phyloP scores from a whole-genome alignment of 2,797 vertebrate species.

The Leuciscus waleckii region DNA sequence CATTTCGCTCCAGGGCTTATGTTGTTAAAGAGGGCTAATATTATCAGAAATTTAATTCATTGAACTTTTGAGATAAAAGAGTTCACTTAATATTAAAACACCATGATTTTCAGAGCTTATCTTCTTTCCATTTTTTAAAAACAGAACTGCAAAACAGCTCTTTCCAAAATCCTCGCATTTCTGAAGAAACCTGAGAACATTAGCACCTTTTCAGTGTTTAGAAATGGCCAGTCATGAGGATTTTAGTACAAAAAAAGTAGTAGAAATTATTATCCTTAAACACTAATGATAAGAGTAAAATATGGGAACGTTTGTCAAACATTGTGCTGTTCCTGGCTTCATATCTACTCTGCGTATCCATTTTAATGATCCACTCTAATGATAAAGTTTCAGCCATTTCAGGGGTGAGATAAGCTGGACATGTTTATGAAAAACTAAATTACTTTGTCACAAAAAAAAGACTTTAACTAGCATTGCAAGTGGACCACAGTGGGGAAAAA shows the following conservation, averaged over 20 bases:
- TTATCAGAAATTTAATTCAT: neutral
- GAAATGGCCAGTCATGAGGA: neutral
- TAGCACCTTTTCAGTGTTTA: neutral
- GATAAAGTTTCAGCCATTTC: neutral
- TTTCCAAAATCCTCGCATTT: neutral
- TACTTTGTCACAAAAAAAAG: neutral
- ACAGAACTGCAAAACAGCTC: neutral
- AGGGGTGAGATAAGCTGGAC: neutral
- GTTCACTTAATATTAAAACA: neutral
- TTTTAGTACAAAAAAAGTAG: neutral
- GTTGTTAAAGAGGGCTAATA: neutral
- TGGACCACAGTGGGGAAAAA: neutral
- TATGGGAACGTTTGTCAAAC: neutral
- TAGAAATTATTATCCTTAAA: neutral
- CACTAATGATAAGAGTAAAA: neutral
- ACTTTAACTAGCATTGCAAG: neutral
- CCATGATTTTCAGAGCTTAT: neutral
- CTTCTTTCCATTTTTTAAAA: neutral
- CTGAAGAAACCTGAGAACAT: constrained; percentile 2
- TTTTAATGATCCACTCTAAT: neutral
- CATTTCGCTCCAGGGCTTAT: neutral
- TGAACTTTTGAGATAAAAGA: constrained; percentile 18
- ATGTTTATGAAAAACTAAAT: constrained; percentile 4
- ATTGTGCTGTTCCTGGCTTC: neutral
- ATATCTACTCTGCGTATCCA: neutral